Base-by-base conservation (phyloP, 2,888 invertebrate species). In the Koerneria pararmatus region DNA sequence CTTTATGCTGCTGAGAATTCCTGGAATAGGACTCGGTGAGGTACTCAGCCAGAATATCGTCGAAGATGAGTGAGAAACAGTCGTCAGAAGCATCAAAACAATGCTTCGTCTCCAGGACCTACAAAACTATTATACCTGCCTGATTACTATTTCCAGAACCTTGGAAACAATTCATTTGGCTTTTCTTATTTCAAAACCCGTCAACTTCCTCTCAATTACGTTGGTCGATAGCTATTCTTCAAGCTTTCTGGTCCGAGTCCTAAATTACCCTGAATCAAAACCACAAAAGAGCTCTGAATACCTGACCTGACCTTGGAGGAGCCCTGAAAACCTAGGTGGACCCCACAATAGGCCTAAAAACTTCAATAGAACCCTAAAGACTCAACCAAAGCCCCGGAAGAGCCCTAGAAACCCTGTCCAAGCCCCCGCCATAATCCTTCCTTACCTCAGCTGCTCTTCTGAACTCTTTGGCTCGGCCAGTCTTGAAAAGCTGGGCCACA, bases 391-490 rank as follows among this genome's bases (percentile, higher is more conserved):
- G n/a, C n/a, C n/a, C n/a, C n/a, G n/a, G n/a, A n/a, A n/a, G n/a
- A n/a, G n/a, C n/a, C n/a, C n/a, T n/a, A n/a, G n/a, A n/a, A 29
- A 24, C 2, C 29, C n/a, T 37, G 27, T 59, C 46, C n/a, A 46
- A n/a, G 29, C 31, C 29, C 27, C 4, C 27, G 15, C 31, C 2
- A 3, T 2, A 19, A 8, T 29, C 4, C n/a, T 29, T 34, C 61
- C 24, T n/a, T 53, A 64, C 64, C 64, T 64, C 64, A 5, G 64
- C 64, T 19, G 64, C 64, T 27, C 46, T 64, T 32, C 64, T 64
- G 56, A 31, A 64, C 32, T 64, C 64, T 56, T 64, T 64, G 29
- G 41, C 46, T 24, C 64, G 27, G 37, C 64, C 64, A 15, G 54
- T 64, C 64, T 64, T 54, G 54, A 64, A 56, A 11, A 64, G 31